These are phyloP conservation scores for Mormyrops attenuatus DNA, from an alignment of 2,797 vertebrate species.

Conservation along the genomic window DNA sequence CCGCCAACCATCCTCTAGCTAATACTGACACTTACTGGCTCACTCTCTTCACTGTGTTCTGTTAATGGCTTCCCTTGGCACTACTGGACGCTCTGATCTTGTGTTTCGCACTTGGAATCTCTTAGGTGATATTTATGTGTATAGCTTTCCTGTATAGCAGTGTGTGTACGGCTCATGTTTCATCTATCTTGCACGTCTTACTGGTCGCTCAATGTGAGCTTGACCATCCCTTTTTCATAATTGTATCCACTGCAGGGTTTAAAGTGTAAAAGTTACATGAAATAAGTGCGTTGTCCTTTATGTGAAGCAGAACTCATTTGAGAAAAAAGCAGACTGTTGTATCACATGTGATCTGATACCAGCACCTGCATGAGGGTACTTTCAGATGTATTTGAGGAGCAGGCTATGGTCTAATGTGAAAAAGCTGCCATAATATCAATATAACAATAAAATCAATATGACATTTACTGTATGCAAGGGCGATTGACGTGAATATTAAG, in stretches of 20 bases:
- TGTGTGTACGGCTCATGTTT: not conserved
- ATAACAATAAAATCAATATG: not conserved
- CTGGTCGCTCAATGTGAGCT: not conserved
- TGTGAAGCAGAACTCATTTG: not conserved
- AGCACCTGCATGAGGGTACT: not conserved
- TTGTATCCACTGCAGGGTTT: not conserved
- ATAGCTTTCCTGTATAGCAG: not conserved
- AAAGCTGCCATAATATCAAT: not conserved
- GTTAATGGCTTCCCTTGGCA: not conserved
- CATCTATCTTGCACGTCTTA: not conserved
- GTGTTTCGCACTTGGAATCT: not conserved
- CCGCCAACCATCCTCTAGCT: not conserved
- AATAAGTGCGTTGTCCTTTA: not conserved
- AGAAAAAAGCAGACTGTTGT: not conserved
- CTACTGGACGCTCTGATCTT: not conserved
- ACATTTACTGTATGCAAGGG: not conserved
- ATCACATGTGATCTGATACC: not conserved
- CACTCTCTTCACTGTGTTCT: not conserved
- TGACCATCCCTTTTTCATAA: not conserved
- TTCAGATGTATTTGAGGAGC: not conserved
- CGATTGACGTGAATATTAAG: not conserved
- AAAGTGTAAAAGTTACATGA: not conserved
- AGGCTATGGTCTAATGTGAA: not conserved
- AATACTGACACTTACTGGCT: not conserved
- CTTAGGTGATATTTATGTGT: not conserved